phyloP scores from a whole-genome alignment of 2,888 invertebrate species.

The Platycnemis pennipes region DNA sequence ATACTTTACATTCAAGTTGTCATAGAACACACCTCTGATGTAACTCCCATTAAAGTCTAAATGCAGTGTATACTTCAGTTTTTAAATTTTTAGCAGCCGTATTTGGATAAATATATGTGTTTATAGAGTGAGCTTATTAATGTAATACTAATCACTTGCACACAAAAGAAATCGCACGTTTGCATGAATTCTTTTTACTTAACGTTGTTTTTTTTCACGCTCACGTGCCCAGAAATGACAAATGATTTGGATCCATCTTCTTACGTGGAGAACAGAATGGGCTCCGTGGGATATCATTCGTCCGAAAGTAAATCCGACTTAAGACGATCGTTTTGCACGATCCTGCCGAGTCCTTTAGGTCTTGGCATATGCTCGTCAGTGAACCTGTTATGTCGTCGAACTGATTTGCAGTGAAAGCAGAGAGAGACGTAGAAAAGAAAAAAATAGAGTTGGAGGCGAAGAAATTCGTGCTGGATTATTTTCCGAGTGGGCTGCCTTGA shows the following conservation, averaged over 20 bases:
- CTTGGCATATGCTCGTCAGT: background rate
- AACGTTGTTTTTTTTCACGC: no score
- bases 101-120: no score
- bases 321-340: background rate
- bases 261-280: background rate
- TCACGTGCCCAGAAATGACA: background rate
- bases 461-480: background rate
- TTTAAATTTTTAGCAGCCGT: no score
- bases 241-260: background rate
- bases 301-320: background rate
- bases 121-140: no score
- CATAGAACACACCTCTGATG: no score
- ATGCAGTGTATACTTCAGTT: no score
- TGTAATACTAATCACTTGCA: no score
- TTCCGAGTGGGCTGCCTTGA: background rate
- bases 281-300: background rate
- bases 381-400: background rate
- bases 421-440: no score
- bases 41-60: no score
- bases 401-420: background rate
- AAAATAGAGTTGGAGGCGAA: background rate
- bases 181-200: no score
- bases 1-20: no score
- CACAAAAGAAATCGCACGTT: no score
- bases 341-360: background rate